Base-by-base conservation (phyloP, 1,140 invertebrate genomes). In the Meteorus sp. region DNA sequence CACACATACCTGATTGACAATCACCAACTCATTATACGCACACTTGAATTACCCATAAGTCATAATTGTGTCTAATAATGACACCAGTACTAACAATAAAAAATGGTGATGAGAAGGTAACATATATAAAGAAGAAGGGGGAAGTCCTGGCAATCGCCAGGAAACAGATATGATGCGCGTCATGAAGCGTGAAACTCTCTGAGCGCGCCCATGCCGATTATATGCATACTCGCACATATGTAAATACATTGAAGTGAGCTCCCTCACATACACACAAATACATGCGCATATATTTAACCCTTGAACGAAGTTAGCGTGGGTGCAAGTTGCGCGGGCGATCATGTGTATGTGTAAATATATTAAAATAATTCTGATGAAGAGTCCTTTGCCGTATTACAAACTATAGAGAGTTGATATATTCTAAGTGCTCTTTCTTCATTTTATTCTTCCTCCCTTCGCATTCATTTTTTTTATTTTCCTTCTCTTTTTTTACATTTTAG, bases 81-180 rank as follows among this genome's bases (percentile, higher is more conserved):
- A n/a, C n/a, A n/a, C n/a, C n/a, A n/a, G n/a, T n/a, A n/a, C n/a
- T n/a, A n/a, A n/a, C 8, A n/a, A 39, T n/a, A n/a, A 5, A n/a
- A 3, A 39, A n/a, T n/a, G 15, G 35, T 15, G 35, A 39, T 45
- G 61, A 65, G 66, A 68, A 57, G 61, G 51, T n/a, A n/a, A n/a
- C n/a, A n/a, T n/a, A n/a, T n/a, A n/a, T n/a, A n/a, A n/a, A n/a
- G n/a, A n/a, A n/a, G n/a, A 48, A 65, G 58, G 64, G 60, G 62
- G 27, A 54, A 41, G 22, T 17, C 27, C 61, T 56, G 52, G 53
- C 56, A 65, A 71, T 71, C 62, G 61, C 53, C 72, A 73, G 74
- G 74, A 74, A 75, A 70, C 68, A 73, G 68, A 74, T 74, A 74
- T 76, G 74, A 76, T 68, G 72, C 69, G 74, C 73, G 64, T 70